Conservation (phyloP, 1,140 invertebrate species). For the Solen grandis region DNA sequence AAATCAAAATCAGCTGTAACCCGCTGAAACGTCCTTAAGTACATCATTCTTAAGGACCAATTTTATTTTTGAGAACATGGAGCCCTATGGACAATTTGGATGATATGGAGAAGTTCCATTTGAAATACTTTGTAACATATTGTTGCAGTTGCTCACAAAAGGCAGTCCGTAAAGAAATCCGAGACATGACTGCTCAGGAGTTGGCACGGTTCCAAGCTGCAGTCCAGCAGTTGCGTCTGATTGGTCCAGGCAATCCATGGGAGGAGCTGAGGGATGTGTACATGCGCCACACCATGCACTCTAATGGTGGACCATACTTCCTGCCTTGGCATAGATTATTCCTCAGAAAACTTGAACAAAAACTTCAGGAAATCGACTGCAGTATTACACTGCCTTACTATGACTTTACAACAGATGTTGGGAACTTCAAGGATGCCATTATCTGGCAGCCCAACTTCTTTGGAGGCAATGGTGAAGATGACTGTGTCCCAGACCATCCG, state of each 20-base stretch:
- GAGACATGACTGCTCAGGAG: constrained; percentile 74
- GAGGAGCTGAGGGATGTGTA: constrained; percentile 75
- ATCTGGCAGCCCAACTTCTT: constrained; percentile 78
- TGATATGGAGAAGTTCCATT: too few species aligned
- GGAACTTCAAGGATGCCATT: constrained; percentile 71
- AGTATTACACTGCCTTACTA: constrained; percentile 75
- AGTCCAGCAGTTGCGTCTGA: constrained; percentile 65
- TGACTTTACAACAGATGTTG: constrained; percentile 78
- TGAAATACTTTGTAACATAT: too few species aligned
- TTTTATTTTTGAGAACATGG: too few species aligned
- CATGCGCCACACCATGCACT: constrained; percentile 76
- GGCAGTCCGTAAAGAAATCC: constrained; percentile 72
- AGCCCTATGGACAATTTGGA: too few species aligned
- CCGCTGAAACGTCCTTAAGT: too few species aligned
- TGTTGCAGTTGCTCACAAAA: constrained; percentile 66
- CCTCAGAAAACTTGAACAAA: constrained; percentile 72
- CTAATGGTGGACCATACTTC: constrained; percentile 72
- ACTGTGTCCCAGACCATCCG: constrained; percentile 74
- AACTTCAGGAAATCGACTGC: constrained; percentile 76
- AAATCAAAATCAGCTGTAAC: too few species aligned
- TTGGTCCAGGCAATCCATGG: constrained; percentile 69
- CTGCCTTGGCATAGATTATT: constrained; percentile 77
- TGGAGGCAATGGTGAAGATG: constrained; percentile 70
- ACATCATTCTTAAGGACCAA: too few species aligned
- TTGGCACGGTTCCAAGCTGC: constrained; percentile 72